Evolutionary conservation across 2,888 invertebrate genomes (phyloP), one percentile per base, ranked within the genome.

Genomic region (Zhuqinia jingwanae): DNA sequence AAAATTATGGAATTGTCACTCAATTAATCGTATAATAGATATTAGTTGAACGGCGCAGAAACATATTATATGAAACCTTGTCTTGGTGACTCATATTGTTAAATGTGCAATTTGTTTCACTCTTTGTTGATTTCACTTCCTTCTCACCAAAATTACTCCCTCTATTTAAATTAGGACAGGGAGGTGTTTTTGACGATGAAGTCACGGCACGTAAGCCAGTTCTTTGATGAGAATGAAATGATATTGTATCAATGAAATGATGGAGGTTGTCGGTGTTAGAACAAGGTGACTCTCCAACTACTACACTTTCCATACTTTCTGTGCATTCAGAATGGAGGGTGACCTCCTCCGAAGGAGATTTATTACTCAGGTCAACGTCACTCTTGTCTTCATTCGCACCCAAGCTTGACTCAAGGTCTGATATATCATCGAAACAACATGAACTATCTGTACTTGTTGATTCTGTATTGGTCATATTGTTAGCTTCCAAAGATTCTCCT

Each of bases 291-390:
- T 73, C 73, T 27, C 50, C 27, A 15, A 25, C 25, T 0, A 15
- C 25, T 2, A 50, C 3, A 17, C 73, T 73, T 27, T 73, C 73
- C 47, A 73, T 13, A 22, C 73, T 73, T 73, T 73, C 73, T n/a
- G 47, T 50, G 15, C 73, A 73, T 25, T 73, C 73, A 17, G 73
- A 73, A 73, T 50, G 22, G 22, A 50, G 25, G n/a, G 45, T 25
- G 0, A 10, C 50, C n/a, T 73, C 47, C 8, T 73, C 73, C 25
- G 73, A 50, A 11, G 2, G 2, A 1, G 73, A 50, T 22, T 13
- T 73, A 15, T 50, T 70, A n/a, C 25, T 47, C n/a, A n/a, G 36
- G 36, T 8, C 8, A 5, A 1, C n/a, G 10, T 73, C 50, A 6
- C 50, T 73, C 2, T 50, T 30, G 11, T 73, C 73, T 8, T 36